Base-by-base conservation (phyloP, 2,797 vertebrate species). In the Enteromius anoplus region DNA sequence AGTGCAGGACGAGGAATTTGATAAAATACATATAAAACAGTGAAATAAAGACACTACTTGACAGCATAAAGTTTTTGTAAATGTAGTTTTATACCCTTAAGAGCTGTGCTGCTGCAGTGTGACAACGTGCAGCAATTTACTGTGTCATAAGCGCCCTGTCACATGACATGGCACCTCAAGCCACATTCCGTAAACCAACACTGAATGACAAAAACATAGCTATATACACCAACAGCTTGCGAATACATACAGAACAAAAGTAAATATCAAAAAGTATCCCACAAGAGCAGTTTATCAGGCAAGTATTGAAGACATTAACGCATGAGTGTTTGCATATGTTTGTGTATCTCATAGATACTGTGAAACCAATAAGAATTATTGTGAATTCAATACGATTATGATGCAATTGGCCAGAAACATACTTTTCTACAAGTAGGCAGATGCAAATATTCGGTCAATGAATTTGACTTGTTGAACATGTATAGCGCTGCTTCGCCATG, bases 101-200 rank as follows among this genome's bases (percentile, higher is more conserved):
- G 53, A 87, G 5, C 32, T 87, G 29, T 55, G 26, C 64, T 79
- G 75, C 60, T 86, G 55, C 65, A 76, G 62, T 87, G 5, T 80
- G 64, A 81, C 34, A 40, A 75, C 62, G 68, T 80, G 73, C 64
- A 80, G 68, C 83, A 75, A 55, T 85, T 23, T 86, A 62, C 60
- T 83, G 81, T 34, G 66, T 66, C 84, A 80, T 81, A 73, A 47
- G 86, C 58, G 83, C 42, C 75, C 60, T 19, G 37, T 71, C 75
- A 89, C 84, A 85, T 76, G 88, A 55, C 69, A 83, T 51, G 85
- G 78, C 89, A 88, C 71, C 85, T 85, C 78, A 88, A 65, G 76
- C 82, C 87, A 87, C 66, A 5, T 85, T 83, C 80, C 51, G 75
- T 86, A 90, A 85, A 71, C 65, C 81, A 75, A 42, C 60, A 78